A percentile compares a stretch with the other conserved stretches of the same genome.
phyloP scores from a whole-genome alignment of 2,888 invertebrate species.

The Alentia gelatinosa region DNA sequence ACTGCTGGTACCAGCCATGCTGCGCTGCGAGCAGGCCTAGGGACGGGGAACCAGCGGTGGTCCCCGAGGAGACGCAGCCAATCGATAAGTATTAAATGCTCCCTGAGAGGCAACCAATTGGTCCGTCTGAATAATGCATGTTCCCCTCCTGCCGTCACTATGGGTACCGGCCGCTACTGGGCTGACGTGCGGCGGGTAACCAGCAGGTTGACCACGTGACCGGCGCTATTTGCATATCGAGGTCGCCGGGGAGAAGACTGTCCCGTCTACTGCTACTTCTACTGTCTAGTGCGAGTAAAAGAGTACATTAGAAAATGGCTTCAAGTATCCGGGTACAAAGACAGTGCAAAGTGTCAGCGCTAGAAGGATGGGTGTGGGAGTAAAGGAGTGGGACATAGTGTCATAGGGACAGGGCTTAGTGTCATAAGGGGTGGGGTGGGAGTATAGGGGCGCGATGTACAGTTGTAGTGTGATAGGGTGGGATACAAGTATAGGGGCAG shows the following conservation, averaged over 20 bases:
- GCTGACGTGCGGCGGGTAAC: neutral
- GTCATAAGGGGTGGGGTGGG: too few relatives aligned
- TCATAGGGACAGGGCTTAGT: too few relatives aligned
- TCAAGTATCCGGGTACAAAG: too few relatives aligned
- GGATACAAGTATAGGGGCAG: too few relatives aligned
- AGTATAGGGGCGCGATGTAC: too few relatives aligned
- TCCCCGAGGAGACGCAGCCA: neutral
- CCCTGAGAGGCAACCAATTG: neutral
- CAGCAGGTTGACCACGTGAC: neutral
- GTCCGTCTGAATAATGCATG: neutral
- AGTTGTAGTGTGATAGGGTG: too few relatives aligned
- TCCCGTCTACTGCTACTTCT: too few relatives aligned
- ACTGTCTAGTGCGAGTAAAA: too few relatives aligned
- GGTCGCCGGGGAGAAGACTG: neutral
- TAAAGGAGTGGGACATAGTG: too few relatives aligned
- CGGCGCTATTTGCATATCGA: neutral
- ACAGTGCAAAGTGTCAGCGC: too few relatives aligned
- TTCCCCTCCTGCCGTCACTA: neutral
- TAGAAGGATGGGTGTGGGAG: too few relatives aligned
- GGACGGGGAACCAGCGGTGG: neutral
- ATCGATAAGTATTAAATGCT: neutral
- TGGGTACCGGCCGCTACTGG: neutral
- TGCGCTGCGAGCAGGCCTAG: neutral
- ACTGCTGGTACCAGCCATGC: neutral
- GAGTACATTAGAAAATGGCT: too few relatives aligned